Evolutionary conservation across 2,888 invertebrate species (phyloP).

Genomic region (Drosophila putrida): DNA sequence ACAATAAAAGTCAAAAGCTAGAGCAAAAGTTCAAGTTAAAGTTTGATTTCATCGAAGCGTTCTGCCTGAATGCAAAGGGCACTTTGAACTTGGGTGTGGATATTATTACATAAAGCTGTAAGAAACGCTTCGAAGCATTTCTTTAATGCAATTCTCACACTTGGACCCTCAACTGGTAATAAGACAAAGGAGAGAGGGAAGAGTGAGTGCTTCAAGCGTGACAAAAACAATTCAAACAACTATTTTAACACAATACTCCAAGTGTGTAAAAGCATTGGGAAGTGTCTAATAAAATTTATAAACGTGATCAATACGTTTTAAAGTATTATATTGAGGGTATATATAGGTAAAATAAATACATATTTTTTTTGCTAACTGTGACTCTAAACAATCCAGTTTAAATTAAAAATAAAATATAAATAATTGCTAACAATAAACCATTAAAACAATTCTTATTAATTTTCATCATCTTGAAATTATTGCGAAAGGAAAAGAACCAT

Average conservation of each 20-base stretch:
- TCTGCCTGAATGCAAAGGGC: slow-evolving; percentile 46
- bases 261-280: not conserved
- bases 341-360: no score
- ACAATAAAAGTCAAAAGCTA: slow-evolving; percentile 43
- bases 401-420: no score
- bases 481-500: no score
- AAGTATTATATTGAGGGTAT: no score
- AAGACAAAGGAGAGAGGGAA: not conserved
- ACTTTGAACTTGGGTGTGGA: slow-evolving; percentile 27
- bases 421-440: no score
- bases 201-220: slow-evolving; percentile 37
- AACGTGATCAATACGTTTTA: not conserved
- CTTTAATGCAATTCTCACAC: slow-evolving; percentile 51
- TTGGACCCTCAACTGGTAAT: slow-evolving; percentile 1
- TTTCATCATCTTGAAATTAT: no score
- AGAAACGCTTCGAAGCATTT: slow-evolving; percentile 41
- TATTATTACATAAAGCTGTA: slow-evolving; percentile 36
- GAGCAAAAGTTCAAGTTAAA: slow-evolving; percentile 41
- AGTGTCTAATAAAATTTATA: not conserved
- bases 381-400: no score
- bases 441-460: no score
- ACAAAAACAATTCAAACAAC: slow-evolving; percentile 21
- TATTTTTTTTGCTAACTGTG: no score
- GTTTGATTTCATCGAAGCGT: slow-evolving; percentile 47
- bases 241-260: slow-evolving; percentile 3